Percentiles rank a stretch among this genome's conserved stretches.
phyloP scores from a whole-genome alignment of 1,140 invertebrate species.

The Eupristina koningsbergeri region DNA sequence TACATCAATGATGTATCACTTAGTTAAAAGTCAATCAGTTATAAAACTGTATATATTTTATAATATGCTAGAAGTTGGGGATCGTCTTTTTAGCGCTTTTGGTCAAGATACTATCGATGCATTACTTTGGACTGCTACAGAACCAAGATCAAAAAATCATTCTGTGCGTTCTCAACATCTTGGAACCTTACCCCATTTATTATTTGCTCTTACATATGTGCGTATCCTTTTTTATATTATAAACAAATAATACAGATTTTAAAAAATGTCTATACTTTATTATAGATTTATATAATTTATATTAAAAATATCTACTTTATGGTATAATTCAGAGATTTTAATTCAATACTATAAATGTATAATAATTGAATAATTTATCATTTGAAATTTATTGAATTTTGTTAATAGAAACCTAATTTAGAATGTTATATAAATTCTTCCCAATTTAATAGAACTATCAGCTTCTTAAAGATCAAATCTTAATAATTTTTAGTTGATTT shows the following conservation, averaged over 20 bases:
- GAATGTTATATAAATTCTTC: too few species aligned
- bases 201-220: conserved; percentile 93
- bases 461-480: too few species aligned
- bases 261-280: too few species aligned
- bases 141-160: conserved; percentile 81
- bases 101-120: conserved; percentile 98
- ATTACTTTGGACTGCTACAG: conserved; percentile 97
- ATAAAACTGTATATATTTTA: conserved; percentile 99
- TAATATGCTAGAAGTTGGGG: conserved; percentile 99
- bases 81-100: conserved; percentile 95
- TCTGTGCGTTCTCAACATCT: conserved; percentile 83
- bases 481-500: too few species aligned
- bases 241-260: background rate
- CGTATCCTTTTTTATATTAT: conserved; percentile 84
- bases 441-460: too few species aligned
- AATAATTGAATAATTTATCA: too few species aligned
- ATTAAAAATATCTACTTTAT: too few species aligned
- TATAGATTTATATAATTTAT: too few species aligned
- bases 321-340: too few species aligned
- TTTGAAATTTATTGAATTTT: too few species aligned
- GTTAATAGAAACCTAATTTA: too few species aligned
- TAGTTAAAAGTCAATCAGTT: conserved; percentile 98
- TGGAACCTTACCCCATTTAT: conserved; percentile 89
- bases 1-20: conserved; percentile 98
- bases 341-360: too few species aligned